Percentiles rank a stretch among this genome's conserved stretches.
Evolutionary conservation across 1,140 invertebrate species (phyloP).

Genomic region (Nomia melanderi): DNA sequence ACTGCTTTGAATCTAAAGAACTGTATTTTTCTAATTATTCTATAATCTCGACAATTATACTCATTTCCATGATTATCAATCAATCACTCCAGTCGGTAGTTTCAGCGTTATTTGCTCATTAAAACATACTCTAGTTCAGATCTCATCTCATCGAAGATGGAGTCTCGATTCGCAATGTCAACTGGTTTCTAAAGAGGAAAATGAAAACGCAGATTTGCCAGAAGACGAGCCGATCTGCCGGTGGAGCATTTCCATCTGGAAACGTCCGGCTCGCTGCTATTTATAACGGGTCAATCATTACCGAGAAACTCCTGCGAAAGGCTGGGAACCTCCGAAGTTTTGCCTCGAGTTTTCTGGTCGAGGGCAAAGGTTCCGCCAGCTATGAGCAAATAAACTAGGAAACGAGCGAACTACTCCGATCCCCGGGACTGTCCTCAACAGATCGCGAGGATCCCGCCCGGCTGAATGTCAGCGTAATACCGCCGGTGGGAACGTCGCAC

Average conservation of each 20-base stretch:
- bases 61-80: no score
- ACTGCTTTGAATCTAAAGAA: no score
- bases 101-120: no score
- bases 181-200: not conserved
- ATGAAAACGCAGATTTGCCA: not conserved
- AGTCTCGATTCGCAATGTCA: not conserved
- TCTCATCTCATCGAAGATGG: not conserved
- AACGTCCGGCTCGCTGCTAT: not conserved
- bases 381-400: not conserved
- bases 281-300: slow-evolving; percentile 23
- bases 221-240: not conserved
- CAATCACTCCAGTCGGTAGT: no score
- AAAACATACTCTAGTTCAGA: no score
- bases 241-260: not conserved
- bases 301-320: not conserved
- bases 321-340: not conserved
- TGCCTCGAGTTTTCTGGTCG: slow-evolving; percentile 14
- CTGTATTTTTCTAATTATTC: no score
- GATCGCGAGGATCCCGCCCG: not conserved
- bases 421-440: not conserved
- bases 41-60: no score
- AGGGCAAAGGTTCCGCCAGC: not conserved
- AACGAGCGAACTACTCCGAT: not conserved
- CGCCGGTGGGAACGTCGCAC: not conserved
- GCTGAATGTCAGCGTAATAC: slow-evolving; percentile 5